A percentile compares a stretch with the other conserved stretches of the same genome.
Conservation (phyloP, 2,797 vertebrate species). For the Cheracebus regulus region DNA sequence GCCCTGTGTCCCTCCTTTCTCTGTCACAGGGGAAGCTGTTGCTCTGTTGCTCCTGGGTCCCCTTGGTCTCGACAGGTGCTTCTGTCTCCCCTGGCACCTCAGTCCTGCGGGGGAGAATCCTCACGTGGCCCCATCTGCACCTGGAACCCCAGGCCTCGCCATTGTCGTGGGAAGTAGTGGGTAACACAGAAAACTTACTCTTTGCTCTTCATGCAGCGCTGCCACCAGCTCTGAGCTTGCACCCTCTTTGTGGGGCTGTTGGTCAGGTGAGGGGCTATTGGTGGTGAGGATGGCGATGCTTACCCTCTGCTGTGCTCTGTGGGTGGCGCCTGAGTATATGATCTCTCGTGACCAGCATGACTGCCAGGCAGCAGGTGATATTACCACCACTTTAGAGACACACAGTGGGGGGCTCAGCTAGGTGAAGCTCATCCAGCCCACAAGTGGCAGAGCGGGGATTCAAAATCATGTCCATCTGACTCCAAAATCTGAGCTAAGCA, state of each 20-base stretch:
- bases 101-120: background rate
- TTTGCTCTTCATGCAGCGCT: fast-evolving
- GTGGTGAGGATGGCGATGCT: fast-evolving
- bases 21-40: background rate
- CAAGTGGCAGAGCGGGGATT: background rate
- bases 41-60: background rate
- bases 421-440: background rate
- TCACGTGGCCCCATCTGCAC: fast-evolving
- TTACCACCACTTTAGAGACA: fast-evolving
- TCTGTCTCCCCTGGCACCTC: background rate
- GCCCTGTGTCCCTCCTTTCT: background rate
- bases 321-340: fast-evolving
- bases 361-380: background rate
- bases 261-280: fast-evolving
- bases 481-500: background rate
- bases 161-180: background rate
- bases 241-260: background rate
- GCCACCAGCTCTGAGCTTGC: background rate
- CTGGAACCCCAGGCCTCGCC: fast-evolving
- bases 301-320: fast-evolving
- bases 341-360: fast-evolving
- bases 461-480: background rate
- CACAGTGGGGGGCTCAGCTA: fast-evolving
- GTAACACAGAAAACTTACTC: fast-evolving
- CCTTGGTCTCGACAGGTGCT: background rate